These are phyloP conservation scores for Falco punctatus DNA, from an alignment of 2,113 vertebrate species.

Conservation along the genomic window DNA sequence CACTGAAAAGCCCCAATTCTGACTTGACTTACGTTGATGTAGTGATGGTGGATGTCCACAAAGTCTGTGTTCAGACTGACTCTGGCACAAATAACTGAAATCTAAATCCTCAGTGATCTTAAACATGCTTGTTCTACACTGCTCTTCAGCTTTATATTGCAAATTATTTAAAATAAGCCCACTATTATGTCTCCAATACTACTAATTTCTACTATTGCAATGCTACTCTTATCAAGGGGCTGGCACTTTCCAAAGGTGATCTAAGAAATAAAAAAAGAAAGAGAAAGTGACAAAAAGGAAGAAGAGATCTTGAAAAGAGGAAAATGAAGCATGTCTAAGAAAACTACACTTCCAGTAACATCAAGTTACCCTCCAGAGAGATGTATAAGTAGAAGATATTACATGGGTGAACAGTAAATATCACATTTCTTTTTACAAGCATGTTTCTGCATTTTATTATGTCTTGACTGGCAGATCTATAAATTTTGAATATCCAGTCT, in stretches of 20 bases:
- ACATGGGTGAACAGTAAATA: constrained; percentile 64
- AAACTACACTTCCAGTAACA: not conserved
- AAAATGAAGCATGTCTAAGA: not conserved
- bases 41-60: not conserved
- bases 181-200: not conserved
- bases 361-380: not conserved
- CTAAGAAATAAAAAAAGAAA: not conserved
- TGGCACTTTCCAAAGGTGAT: not conserved
- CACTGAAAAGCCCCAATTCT: not conserved
- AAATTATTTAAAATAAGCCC: not conserved
- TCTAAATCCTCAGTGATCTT: not conserved
- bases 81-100: not conserved
- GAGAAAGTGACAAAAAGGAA: not conserved
- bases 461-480: constrained; percentile 38
- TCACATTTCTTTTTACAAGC: constrained; percentile 63
- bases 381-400: constrained; percentile 57
- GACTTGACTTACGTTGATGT: not conserved
- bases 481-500: constrained; percentile 36
- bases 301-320: not conserved
- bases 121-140: not conserved
- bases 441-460: constrained; percentile 61
- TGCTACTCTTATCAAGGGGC: not conserved
- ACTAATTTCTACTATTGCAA: not conserved
- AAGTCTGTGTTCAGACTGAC: not conserved
- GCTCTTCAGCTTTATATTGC: not conserved